Evolutionary conservation across 2,888 invertebrate species (phyloP).

Genomic region (Nymphalis c-album): DNA sequence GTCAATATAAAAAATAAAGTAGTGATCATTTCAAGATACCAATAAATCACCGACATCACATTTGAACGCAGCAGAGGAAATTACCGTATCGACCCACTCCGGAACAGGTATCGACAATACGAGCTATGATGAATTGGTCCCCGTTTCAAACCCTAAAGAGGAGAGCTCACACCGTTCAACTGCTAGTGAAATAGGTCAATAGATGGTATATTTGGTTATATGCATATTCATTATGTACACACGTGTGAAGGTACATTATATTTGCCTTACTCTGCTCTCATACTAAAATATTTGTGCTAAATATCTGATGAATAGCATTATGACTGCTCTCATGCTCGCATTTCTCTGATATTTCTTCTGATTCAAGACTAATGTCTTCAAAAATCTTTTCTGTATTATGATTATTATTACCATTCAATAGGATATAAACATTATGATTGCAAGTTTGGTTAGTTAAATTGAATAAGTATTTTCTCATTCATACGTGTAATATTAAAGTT

Average conservation of each 20-base stretch:
- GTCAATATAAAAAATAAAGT: background rate
- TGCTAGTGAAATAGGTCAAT: slow-evolving; percentile 2
- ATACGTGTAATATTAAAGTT: too few species aligned
- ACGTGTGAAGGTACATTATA: too few species aligned
- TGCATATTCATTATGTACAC: background rate
- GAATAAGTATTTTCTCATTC: too few species aligned
- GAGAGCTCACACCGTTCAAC: slow-evolving; percentile 4
- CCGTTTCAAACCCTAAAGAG: slow-evolving; percentile 14
- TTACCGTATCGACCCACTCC: slow-evolving; percentile 38
- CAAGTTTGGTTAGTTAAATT: background rate
- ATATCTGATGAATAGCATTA: too few species aligned
- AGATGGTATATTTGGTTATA: background rate
- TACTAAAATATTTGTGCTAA: too few species aligned
- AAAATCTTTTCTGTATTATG: too few species aligned
- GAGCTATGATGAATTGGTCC: slow-evolving; percentile 39
- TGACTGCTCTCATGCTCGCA: too few species aligned
- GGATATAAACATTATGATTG: background rate
- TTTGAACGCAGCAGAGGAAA: slow-evolving; percentile 34
- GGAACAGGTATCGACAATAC: slow-evolving; percentile 38
- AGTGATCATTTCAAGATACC: background rate
- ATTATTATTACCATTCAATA: background rate
- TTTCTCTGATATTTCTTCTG: too few species aligned
- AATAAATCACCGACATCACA: slow-evolving; percentile 17
- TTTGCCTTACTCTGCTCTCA: too few species aligned
- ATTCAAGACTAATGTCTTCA: too few species aligned